Percentiles rank a stretch among this genome's conserved stretches.
Conservation (phyloP, 2,888 invertebrate species). For the Cerceris rybyensis region DNA sequence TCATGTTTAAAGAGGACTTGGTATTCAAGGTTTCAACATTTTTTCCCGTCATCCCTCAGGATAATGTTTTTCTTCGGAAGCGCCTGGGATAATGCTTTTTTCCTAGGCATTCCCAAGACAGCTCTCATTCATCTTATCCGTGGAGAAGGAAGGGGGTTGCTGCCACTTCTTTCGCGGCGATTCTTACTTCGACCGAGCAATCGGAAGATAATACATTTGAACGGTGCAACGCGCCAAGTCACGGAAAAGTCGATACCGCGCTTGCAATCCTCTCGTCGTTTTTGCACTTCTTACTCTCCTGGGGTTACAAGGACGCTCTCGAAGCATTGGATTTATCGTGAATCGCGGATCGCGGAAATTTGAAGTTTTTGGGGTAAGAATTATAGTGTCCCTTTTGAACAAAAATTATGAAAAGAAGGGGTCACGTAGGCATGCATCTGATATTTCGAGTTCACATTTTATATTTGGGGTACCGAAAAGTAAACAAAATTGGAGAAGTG, state of each 20-base stretch:
- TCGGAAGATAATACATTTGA: conserved; percentile 33
- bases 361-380: too few relatives aligned
- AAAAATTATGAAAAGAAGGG: too few relatives aligned
- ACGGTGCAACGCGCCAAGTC: conserved; percentile 18
- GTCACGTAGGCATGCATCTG: too few relatives aligned
- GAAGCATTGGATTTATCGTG: too few relatives aligned
- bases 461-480: too few relatives aligned
- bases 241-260: conserved; percentile 4
- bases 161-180: conserved; percentile 33
- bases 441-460: too few relatives aligned
- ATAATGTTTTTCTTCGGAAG: conserved; percentile 73
- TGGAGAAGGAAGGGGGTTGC: conserved; percentile 2
- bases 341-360: too few relatives aligned
- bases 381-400: too few relatives aligned
- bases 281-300: background rate
- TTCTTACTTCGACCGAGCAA: conserved; percentile 36
- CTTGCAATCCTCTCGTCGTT: background rate
- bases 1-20: conserved; percentile 66
- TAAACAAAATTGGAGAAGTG: too few relatives aligned
- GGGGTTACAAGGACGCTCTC: too few relatives aligned
- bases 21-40: conserved; percentile 67
- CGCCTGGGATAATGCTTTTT: conserved; percentile 55
- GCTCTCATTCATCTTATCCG: conserved; percentile 60
- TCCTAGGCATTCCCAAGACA: conserved; percentile 47
- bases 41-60: conserved; percentile 66